Percentiles rank a stretch among this genome's conserved stretches.
Evolutionary conservation across 1,140 invertebrate genomes (phyloP).

Genomic region (Bombus haemorrhoidalis): DNA sequence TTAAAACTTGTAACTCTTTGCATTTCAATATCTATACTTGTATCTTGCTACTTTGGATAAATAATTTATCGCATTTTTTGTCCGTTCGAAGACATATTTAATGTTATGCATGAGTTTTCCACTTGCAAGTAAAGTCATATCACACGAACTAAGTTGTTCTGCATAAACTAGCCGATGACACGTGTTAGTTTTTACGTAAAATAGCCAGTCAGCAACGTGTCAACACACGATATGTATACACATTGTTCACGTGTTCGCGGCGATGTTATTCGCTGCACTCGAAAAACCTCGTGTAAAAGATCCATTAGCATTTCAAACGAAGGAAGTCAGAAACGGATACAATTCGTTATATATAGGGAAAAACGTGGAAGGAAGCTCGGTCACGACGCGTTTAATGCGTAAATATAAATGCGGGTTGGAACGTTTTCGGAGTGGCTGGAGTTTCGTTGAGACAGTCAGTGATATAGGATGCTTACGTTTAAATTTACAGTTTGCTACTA

Average conservation of each 20-base stretch:
- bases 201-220: too few relatives aligned
- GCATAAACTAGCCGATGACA: background rate
- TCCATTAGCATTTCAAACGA: slow-evolving; percentile 44
- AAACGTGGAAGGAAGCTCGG: slow-evolving; percentile 21
- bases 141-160: too few relatives aligned
- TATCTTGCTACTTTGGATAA: background rate
- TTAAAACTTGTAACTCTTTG: background rate
- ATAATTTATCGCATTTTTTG: background rate
- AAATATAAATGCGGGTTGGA: slow-evolving; percentile 44
- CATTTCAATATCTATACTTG: background rate
- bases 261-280: slow-evolving; percentile 12
- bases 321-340: slow-evolving; percentile 47
- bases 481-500: too few relatives aligned
- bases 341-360: slow-evolving; percentile 40
- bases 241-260: background rate
- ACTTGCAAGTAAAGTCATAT: too few relatives aligned
- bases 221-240: too few relatives aligned
- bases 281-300: slow-evolving; percentile 30
- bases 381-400: slow-evolving; percentile 19
- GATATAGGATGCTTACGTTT: background rate
- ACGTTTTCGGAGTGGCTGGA: background rate
- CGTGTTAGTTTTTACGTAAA: background rate
- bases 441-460: background rate
- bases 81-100: background rate
- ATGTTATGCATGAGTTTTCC: too few relatives aligned